phyloP scores from a whole-genome alignment of 2,113 vertebrate genomes.

The Vanacampus margaritifer region DNA sequence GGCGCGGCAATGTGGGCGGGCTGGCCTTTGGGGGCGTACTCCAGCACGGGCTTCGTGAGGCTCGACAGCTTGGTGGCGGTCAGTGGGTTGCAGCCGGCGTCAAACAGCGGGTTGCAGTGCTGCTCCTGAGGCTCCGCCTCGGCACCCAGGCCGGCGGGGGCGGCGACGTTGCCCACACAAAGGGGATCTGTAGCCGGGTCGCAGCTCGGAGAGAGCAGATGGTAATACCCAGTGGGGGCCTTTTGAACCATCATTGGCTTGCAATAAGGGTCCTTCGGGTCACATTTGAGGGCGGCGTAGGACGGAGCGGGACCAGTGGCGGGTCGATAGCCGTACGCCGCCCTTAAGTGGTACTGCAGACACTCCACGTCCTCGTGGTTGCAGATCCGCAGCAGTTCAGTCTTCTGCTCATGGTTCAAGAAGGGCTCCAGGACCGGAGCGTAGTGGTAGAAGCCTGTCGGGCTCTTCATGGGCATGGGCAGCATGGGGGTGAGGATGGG shows the following conservation, averaged over 20 bases:
- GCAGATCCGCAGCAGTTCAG: conserved; percentile 75
- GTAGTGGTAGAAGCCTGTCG: conserved; percentile 62
- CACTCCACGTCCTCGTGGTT: conserved; percentile 71
- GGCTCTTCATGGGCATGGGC: conserved; percentile 54
- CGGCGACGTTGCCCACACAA: conserved; percentile 42
- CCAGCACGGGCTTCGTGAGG: conserved; percentile 66
- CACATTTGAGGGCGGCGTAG: conserved; percentile 67
- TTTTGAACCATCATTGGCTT: conserved; percentile 58
- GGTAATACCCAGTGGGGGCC: conserved; percentile 63
- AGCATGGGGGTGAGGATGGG: conserved; percentile 61
- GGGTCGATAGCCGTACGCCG: conserved; percentile 72
- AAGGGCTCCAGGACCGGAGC: conserved; percentile 68
- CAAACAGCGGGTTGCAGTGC: conserved; percentile 74
- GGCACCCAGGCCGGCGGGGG: conserved; percentile 46
- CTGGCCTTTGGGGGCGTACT: conserved; percentile 50
- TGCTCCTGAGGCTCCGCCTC: conserved; percentile 52
- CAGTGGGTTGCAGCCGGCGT: conserved; percentile 72
- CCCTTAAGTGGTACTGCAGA: conserved; percentile 76
- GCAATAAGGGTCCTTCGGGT: conserved; percentile 75
- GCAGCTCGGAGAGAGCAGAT: conserved; percentile 63
- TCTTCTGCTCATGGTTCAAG: conserved; percentile 60
- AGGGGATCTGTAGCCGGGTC: conserved; percentile 69
- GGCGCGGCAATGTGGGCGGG: conserved; percentile 44
- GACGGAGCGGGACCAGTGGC: conserved; percentile 57
- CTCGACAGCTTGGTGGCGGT: conserved; percentile 63